Conservation (phyloP, 2,888 invertebrate species). For the Molorchus minor region DNA sequence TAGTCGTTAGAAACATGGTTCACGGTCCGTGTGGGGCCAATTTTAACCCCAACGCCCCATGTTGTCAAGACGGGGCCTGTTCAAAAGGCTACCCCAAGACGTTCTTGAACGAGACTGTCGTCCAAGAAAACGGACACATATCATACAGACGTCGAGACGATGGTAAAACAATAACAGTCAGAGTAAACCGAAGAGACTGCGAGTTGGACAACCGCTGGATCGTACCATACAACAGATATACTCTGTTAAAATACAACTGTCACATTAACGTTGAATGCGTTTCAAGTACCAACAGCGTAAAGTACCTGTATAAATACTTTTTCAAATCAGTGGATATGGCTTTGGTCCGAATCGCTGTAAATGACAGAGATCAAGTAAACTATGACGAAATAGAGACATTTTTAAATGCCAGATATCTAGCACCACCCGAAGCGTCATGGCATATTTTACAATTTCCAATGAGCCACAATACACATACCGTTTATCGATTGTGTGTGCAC, state of each 20-base stretch:
- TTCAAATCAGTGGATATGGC: neutral
- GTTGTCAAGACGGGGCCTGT: constrained; percentile 58
- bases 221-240: constrained; percentile 3
- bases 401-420: neutral
- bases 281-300: neutral
- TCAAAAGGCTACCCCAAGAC: constrained; percentile 42
- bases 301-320: constrained; percentile 14
- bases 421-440: neutral
- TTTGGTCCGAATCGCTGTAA: neutral
- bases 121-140: constrained; percentile 27
- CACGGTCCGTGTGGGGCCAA: constrained; percentile 59
- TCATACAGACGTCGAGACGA: constrained; percentile 15
- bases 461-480: neutral
- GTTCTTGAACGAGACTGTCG: constrained; percentile 17
- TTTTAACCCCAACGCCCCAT: constrained; percentile 46
- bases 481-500: neutral
- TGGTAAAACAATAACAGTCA: neutral
- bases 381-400: neutral
- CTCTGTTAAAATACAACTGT: constrained; percentile 3
- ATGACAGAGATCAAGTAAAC: neutral
- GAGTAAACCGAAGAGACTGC: neutral
- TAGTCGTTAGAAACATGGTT: constrained; percentile 50
- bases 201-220: constrained; percentile 8
- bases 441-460: neutral
- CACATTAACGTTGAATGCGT: constrained; percentile 1